These are phyloP conservation scores for Lagopus muta DNA, from an alignment of 2,113 vertebrate species.

Conservation along the genomic window DNA sequence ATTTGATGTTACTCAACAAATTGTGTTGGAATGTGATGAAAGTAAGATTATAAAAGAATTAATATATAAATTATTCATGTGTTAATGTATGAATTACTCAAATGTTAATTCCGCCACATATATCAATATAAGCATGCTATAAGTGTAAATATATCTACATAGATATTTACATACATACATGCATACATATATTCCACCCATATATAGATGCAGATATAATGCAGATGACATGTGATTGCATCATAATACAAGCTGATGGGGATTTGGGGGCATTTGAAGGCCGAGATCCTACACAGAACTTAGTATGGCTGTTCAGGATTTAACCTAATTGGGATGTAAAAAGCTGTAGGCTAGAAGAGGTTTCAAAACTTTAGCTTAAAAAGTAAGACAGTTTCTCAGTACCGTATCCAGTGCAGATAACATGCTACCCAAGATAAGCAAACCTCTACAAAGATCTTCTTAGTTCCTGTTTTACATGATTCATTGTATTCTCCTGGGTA, in stretches of 20 bases:
- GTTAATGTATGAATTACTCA: neutral
- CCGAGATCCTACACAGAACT: accelerated
- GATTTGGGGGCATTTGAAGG: neutral
- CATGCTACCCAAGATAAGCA: neutral
- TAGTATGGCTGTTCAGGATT: neutral
- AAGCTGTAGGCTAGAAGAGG: neutral
- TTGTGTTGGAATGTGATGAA: neutral
- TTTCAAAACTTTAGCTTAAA: neutral
- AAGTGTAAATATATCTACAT: too few species aligned
- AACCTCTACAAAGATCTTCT: neutral
- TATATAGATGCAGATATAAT: neutral
- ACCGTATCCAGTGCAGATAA: neutral
- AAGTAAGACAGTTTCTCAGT: neutral
- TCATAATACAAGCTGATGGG: neutral
- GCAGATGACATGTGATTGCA: neutral
- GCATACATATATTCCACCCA: neutral
- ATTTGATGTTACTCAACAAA: neutral
- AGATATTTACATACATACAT: too few species aligned
- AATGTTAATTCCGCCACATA: too few species aligned
- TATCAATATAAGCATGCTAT: too few species aligned
- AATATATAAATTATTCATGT: neutral
- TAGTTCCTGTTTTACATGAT: accelerated
- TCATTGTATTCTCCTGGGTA: neutral
- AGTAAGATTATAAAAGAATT: neutral
- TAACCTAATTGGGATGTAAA: accelerated